Base-by-base conservation (phyloP, 2,797 vertebrate species). In the Thunnus albacares region DNA sequence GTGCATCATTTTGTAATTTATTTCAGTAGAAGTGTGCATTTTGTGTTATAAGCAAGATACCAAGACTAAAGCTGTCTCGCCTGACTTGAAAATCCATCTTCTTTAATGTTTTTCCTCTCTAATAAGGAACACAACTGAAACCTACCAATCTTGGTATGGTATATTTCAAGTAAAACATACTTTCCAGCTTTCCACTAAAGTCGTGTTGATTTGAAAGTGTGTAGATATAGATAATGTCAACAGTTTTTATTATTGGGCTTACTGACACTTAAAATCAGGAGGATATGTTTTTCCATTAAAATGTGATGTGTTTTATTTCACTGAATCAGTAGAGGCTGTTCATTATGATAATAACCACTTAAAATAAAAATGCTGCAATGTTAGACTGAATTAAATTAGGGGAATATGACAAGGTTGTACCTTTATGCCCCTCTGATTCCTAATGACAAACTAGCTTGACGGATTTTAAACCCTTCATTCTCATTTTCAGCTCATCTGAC, bases 401-500 rank as follows among this genome's bases (percentile, higher is more conserved):
- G 9, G n/a, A 55, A 12, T 13, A 30, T 52, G 49, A 65, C 64
- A 26, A 7, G 14, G n/a, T 7, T 22, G 0, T 45, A 8, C 9
- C n/a, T 52, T 62, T 28, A 45, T 1, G 6, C 17, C 12, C 1
- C 4, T 20, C 20, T 22, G 30, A 28, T 72, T 64, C 60, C 55
- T 57, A 57, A 63, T 58, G 4, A 57, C 6, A 17, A 43, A 18
- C 24, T 51, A 33, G 10, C 58, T n/a, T 57, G 18, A 51, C 58
- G 59, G 71, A 77, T 80, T 78, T 35, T 52, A 79, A 63, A 73
- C 45, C 12, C 1, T 0, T 49, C n/a, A 66, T 49, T 58, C 65
- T 0, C 58, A 68, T 47, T 61, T 63, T 0, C 55, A 51, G 59
- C 20, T 70, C 14, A 62, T 59, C 24, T 79, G 75, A 76, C 64